phyloP scores from a whole-genome alignment of 2,113 vertebrate genomes.

The Orcinus orca region DNA sequence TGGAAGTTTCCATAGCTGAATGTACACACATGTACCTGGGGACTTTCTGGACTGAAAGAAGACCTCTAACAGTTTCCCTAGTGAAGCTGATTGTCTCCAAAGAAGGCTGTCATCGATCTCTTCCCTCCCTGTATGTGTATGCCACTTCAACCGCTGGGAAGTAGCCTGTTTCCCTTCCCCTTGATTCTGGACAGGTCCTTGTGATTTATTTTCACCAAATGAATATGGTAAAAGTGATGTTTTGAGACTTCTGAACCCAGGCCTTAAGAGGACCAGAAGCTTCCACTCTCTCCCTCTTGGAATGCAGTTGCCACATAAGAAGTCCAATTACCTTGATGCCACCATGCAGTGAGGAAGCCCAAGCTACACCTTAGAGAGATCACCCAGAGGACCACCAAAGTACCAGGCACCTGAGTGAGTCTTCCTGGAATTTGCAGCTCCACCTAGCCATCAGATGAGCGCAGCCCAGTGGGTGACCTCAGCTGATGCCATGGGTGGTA shows the following conservation, averaged over 20 bases:
- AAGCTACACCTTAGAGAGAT: background rate
- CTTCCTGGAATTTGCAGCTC: background rate
- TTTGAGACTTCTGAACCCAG: background rate
- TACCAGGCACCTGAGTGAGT: background rate
- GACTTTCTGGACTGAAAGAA: background rate
- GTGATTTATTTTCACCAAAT: background rate
- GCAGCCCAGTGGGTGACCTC: background rate
- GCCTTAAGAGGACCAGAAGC: background rate
- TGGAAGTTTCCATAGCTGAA: background rate
- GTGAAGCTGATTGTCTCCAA: background rate
- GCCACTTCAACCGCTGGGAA: background rate
- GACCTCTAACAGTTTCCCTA: background rate
- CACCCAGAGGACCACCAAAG: background rate
- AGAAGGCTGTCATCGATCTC: background rate
- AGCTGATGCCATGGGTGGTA: background rate
- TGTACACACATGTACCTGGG: background rate
- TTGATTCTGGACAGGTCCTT: background rate
- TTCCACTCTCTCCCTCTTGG: background rate
- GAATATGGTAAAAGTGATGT: background rate
- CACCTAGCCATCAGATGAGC: background rate
- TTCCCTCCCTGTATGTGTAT: background rate
- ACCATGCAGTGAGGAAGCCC: background rate
- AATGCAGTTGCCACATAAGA: background rate
- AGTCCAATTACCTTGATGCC: background rate
- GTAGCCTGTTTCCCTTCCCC: background rate